Base-by-base conservation (phyloP, 2,888 invertebrate genomes). In the Callimorpha dominula region DNA sequence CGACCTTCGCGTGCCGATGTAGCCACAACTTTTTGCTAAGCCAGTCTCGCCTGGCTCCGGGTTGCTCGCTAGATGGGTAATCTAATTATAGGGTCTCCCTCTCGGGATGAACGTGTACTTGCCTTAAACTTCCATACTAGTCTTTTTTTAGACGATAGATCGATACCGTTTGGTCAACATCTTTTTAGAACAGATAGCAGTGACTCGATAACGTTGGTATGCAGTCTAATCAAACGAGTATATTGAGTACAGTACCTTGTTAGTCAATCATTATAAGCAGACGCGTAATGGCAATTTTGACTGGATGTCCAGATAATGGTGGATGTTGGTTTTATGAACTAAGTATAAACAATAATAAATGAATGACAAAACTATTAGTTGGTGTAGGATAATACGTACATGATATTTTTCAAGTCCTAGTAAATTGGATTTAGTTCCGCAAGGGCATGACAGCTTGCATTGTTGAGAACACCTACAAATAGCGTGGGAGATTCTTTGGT, bases 31-130 rank as follows among this genome's bases (percentile, higher is more conserved):
- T 94, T 93, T 94, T 91, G 90, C 92, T 91, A 90, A 91, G 92
- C 92, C 86, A 88, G 91, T 91, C 88, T 87, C 86, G 86, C 82
- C 88, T 82, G 88, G 87, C 89, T 89, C 85, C 87, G 85, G 87
- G 86, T 85, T 87, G 87, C 90, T 88, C 84, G 89, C 90, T 92
- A 90, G 91, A 92, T 92, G 88, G 89, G 84, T 86, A 89, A 93
- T 94, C 93, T 94, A 94, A 93, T 93, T 92, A 94, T 94, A 94
- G 93, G 91, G 87, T 82, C 84, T 86, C 85, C 81, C 84, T 88
- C 86, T 87, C 83, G 78, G 88, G 86, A 87, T 88, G 89, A 86
- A 87, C 86, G 83, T 85, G 86, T 86, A 82, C 86, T 87, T 76
- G 89, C 85, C 87, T 88, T 89, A 86, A 88, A 87, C 86, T 85